Conservation (phyloP, 2,888 invertebrate species). For the Thymelicus acteon region DNA sequence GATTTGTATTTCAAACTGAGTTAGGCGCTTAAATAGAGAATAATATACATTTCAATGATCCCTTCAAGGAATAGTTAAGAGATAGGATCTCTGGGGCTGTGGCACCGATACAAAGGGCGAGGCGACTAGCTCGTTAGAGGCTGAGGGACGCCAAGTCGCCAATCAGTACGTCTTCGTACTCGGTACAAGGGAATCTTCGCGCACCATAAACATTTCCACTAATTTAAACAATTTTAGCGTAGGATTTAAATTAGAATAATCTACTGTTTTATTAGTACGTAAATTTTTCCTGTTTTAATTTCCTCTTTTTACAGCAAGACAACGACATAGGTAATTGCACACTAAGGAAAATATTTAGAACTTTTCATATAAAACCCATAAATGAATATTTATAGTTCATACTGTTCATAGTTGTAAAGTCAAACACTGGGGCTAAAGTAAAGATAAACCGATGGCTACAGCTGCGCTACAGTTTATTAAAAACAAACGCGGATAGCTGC, state of each 20-base stretch:
- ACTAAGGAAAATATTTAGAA: too few relatives aligned
- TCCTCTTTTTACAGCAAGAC: too few relatives aligned
- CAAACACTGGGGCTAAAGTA: conserved; percentile 18
- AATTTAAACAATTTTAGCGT: neutral
- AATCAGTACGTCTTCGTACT: conserved; percentile 45
- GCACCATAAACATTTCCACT: neutral
- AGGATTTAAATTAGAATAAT: neutral
- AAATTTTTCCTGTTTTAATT: too few relatives aligned
- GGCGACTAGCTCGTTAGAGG: conserved; percentile 60
- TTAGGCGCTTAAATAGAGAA: conserved; percentile 40
- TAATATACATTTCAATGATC: conserved; percentile 38
- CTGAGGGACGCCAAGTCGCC: conserved; percentile 49
- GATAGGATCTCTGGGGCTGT: conserved; percentile 43
- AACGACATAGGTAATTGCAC: too few relatives aligned
- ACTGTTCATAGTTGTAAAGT: conserved; percentile 15
- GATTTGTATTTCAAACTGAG: conserved; percentile 11
- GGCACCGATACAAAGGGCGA: conserved; percentile 53
- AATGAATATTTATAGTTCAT: neutral
- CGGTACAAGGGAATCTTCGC: neutral
- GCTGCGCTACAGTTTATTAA: conserved; percentile 27
- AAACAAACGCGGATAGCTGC: conserved; percentile 37
- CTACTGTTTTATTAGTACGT: too few relatives aligned
- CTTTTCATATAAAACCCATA: neutral
- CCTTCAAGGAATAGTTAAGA: conserved; percentile 27
- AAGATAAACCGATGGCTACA: conserved; percentile 24